Evolutionary conservation across 2,797 vertebrate species (phyloP), one percentile per base, ranked within the genome.

Genomic region (Busarellus nigricollis): DNA sequence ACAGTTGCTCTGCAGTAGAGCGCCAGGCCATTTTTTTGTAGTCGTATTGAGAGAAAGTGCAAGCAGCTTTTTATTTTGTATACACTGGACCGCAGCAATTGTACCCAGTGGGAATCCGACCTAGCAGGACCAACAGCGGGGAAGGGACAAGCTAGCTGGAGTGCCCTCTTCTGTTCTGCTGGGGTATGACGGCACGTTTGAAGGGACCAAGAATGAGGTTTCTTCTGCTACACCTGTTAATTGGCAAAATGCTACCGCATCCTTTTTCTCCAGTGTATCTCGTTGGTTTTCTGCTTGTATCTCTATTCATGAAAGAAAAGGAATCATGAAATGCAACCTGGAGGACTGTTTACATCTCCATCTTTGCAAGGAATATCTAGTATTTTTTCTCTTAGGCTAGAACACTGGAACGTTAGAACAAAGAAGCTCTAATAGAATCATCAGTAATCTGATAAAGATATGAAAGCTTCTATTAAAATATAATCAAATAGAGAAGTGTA

Each of bases 71-170:
- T 16, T 2, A 4, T 70, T 78, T n/a, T 2, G 19, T 1, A 4
- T 4, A 0, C 8, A 0, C 31, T 22, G 0, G 22, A 1, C 4
- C 5, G 0, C 33, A 9, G 71, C 47, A 35, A 1, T 14, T 6
- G 31, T 4, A 57, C 4, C 42, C 37, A 2, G 13, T 6, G 44
- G 72, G 57, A 33, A 57, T 14, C 37, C 45, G 33, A 2, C 22
- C 49, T 7, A 29, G 62, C n/a, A 21, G 58, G 37, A 66, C 14
- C 10, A 18, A 10, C 12, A 18, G 25, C 5, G 1, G n/a, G 49
- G 35, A 38, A 52, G 54, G 71, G 54, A 11, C 2, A 21, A n/a
- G 24, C 22, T 50, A 4, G 62, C 66, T 73, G 69, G 20, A 69
- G 91, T 86, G 95, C 93, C 89, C 94, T 95, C 94, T 93, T 4